phyloP scores from a whole-genome alignment of 1,140 invertebrate species.

The Calephelis virginiensis region DNA sequence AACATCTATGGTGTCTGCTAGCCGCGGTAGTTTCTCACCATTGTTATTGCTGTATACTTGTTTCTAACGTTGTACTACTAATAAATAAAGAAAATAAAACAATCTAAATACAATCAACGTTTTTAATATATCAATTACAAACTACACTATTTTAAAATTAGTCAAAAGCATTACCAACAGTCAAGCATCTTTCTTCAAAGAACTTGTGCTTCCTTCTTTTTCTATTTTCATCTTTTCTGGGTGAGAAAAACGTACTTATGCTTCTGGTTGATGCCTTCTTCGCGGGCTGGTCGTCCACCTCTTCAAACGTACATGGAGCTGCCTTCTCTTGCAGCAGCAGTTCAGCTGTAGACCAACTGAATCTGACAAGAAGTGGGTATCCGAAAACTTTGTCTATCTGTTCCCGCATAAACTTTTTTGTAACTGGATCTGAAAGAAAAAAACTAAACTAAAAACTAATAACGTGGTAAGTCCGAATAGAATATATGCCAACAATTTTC shows the following conservation, averaged over 20 bases:
- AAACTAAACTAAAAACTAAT: neutral
- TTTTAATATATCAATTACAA: too few relatives aligned
- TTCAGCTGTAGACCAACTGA: constrained; percentile 98
- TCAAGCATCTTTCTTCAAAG: constrained; percentile 79
- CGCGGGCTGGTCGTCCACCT: constrained; percentile 80
- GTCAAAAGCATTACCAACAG: constrained; percentile 60
- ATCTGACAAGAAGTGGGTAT: constrained; percentile 95
- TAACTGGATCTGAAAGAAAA: constrained; percentile 89
- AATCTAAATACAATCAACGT: too few relatives aligned
- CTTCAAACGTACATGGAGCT: constrained; percentile 84
- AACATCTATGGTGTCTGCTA: too few relatives aligned
- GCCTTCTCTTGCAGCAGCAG: constrained; percentile 88
- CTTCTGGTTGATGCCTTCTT: constrained; percentile 68
- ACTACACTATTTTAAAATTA: too few relatives aligned
- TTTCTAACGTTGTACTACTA: too few relatives aligned
- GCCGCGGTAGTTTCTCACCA: too few relatives aligned
- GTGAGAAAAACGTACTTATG: constrained; percentile 81
- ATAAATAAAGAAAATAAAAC: too few relatives aligned
- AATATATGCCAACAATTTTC: too few relatives aligned
- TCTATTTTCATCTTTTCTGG: constrained; percentile 51
- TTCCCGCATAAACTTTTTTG: constrained; percentile 93
- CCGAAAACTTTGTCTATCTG: constrained; percentile 96
- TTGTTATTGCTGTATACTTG: too few relatives aligned
- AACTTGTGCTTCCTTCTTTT: constrained; percentile 79
- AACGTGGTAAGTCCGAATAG: too few relatives aligned